phyloP scores from a whole-genome alignment of 2,113 vertebrate species.

The Gnathonemus longibarbis region DNA sequence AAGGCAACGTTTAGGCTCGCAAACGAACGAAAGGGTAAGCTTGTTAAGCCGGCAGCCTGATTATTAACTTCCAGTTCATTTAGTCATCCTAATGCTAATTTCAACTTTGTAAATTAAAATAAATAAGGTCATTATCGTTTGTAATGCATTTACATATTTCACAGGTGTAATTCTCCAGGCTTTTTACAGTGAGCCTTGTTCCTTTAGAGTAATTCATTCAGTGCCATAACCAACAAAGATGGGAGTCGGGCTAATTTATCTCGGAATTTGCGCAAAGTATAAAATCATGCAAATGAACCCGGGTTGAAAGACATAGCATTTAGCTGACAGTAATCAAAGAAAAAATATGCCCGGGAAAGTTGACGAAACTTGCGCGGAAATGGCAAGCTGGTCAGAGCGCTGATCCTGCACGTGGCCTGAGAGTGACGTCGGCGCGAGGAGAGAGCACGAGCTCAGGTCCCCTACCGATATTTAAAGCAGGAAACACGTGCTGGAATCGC shows the following conservation, averaged over 20 bases:
- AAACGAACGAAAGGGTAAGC: conserved; percentile 45
- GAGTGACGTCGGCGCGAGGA: not conserved
- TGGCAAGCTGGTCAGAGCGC: conserved; percentile 52
- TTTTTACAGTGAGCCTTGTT: conserved; percentile 48
- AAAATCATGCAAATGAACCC: conserved; percentile 76
- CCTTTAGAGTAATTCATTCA: conserved; percentile 55
- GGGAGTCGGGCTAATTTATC: conserved; percentile 61
- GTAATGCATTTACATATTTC: conserved; percentile 66
- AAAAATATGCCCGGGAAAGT: conserved; percentile 72
- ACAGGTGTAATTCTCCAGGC: conserved; percentile 64
- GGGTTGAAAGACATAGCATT: conserved; percentile 67
- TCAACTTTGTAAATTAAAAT: conserved; percentile 64
- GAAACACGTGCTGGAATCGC: not conserved
- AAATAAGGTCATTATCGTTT: conserved; percentile 68
- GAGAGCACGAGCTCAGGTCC: not conserved
- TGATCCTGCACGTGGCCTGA: conserved; percentile 43
- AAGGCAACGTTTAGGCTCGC: conserved; percentile 39
- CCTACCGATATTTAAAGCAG: not conserved
- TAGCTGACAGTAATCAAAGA: conserved; percentile 73
- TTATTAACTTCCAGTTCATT: conserved; percentile 66
- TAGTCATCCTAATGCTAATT: conserved; percentile 62
- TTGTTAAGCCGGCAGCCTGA: conserved; percentile 49
- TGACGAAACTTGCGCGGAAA: conserved; percentile 62
- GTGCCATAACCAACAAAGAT: conserved; percentile 59
- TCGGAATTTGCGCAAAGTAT: conserved; percentile 62